These are phyloP conservation scores for Alloscopus bannaensis DNA, from an alignment of 2,888 invertebrate genomes.

Conservation along the genomic window DNA sequence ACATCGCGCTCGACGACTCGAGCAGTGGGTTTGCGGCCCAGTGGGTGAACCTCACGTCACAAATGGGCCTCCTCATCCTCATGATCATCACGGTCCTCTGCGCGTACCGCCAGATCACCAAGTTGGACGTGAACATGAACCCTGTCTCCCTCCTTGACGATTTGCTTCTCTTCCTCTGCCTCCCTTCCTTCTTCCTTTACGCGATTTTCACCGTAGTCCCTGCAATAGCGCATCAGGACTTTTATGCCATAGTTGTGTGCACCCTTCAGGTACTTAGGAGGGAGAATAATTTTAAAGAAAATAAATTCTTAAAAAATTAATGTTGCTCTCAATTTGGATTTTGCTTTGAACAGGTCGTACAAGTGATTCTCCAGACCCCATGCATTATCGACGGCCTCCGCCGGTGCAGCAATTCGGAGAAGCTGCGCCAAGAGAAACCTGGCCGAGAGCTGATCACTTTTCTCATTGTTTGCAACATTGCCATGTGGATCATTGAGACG, in stretches of 20 bases:
- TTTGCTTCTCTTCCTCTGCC: slow-evolving; percentile 82
- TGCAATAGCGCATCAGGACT: slow-evolving; percentile 78
- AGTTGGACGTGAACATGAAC: slow-evolving; percentile 82
- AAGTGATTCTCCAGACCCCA: slow-evolving; percentile 85
- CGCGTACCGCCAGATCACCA: slow-evolving; percentile 81
- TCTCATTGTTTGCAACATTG: slow-evolving; percentile 84
- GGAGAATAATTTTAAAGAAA: slow-evolving; percentile 67
- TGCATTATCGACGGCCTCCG: slow-evolving; percentile 84
- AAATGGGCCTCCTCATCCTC: slow-evolving; percentile 77
- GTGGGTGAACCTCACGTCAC: slow-evolving; percentile 72
- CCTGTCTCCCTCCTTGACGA: slow-evolving; percentile 83
- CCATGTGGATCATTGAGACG: slow-evolving; percentile 86
- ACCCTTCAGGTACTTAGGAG: slow-evolving; percentile 80
- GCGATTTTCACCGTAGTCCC: slow-evolving; percentile 83
- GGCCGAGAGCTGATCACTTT: slow-evolving; percentile 87
- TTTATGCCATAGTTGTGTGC: slow-evolving; percentile 78
- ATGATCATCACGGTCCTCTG: slow-evolving; percentile 80
- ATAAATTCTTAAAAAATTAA: slow-evolving; percentile 5
- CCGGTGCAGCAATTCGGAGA: slow-evolving; percentile 83
- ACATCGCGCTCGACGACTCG: slow-evolving; percentile 78
- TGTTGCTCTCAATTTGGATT: background rate
- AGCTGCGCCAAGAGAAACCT: slow-evolving; percentile 82
- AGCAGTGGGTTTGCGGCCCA: slow-evolving; percentile 72
- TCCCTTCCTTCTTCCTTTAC: slow-evolving; percentile 85
- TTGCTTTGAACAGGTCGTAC: slow-evolving; percentile 79